These are phyloP conservation scores for Coturnix japonica DNA, from an alignment of 2,113 vertebrate species.

Conservation along the genomic window DNA sequence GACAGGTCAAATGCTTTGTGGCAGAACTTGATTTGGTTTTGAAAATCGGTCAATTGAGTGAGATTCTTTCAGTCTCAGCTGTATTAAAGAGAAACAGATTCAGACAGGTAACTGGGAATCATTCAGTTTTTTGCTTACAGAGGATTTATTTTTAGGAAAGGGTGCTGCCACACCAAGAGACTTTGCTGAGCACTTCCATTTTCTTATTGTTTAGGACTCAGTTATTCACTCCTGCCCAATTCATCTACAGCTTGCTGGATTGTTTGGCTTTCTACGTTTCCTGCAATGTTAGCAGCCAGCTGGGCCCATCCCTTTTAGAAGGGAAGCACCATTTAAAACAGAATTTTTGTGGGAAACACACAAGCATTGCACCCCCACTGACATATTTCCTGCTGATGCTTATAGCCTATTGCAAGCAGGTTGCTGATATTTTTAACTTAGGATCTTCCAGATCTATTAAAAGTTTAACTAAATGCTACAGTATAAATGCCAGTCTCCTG, in stretches of 20 bases:
- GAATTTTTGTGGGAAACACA: background rate
- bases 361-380: background rate
- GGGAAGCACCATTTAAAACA: constrained; percentile 5
- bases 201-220: background rate
- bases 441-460: background rate
- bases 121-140: background rate
- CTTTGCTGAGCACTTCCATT: background rate
- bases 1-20: background rate
- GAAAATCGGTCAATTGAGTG: background rate
- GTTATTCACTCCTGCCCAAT: background rate
- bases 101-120: background rate
- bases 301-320: background rate
- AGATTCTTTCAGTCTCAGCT: background rate
- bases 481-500: background rate
- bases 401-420: background rate
- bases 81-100: background rate
- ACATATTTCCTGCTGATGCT: background rate
- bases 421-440: constrained; percentile 1
- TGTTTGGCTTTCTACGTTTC: background rate
- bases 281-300: background rate
- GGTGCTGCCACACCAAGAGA: background rate
- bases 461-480: background rate
- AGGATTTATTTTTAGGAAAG: background rate
- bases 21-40: background rate
- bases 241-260: background rate